phyloP scores from a whole-genome alignment of 2,113 vertebrate species.

The Saguinus imperator region DNA sequence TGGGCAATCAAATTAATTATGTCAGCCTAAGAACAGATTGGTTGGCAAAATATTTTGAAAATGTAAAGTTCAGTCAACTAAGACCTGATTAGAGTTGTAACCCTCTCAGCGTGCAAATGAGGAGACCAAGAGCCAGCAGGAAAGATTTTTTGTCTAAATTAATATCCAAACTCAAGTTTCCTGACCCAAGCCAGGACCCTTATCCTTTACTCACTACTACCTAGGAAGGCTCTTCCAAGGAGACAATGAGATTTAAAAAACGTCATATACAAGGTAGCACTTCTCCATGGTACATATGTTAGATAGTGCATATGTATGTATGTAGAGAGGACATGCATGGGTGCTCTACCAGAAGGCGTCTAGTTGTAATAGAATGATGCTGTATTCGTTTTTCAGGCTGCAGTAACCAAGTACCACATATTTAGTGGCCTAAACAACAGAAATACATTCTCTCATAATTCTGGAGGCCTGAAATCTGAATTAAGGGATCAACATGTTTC shows the following conservation, averaged over 20 bases:
- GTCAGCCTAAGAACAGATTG: slow-evolving; percentile 28
- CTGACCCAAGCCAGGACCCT: neutral
- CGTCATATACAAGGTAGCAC: fast-evolving
- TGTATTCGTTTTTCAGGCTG: neutral
- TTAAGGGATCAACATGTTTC: neutral
- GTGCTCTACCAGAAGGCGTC: neutral
- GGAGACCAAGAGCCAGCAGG: neutral
- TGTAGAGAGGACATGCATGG: neutral
- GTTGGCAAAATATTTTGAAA: slow-evolving; percentile 36
- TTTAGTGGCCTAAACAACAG: fast-evolving
- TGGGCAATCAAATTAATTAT: slow-evolving; percentile 46
- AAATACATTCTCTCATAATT: neutral
- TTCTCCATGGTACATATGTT: fast-evolving
- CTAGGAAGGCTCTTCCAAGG: neutral
- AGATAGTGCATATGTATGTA: neutral
- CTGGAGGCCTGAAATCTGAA: neutral
- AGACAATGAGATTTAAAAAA: too few species aligned
- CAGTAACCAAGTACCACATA: fast-evolving
- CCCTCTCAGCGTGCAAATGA: neutral
- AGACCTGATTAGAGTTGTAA: neutral
- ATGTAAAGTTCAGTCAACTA: neutral
- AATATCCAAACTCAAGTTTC: neutral
- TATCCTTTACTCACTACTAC: neutral
- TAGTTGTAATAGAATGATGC: neutral
- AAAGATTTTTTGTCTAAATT: neutral